Conservation (phyloP, 2,888 invertebrate species). For the Clistopyga incitator region DNA sequence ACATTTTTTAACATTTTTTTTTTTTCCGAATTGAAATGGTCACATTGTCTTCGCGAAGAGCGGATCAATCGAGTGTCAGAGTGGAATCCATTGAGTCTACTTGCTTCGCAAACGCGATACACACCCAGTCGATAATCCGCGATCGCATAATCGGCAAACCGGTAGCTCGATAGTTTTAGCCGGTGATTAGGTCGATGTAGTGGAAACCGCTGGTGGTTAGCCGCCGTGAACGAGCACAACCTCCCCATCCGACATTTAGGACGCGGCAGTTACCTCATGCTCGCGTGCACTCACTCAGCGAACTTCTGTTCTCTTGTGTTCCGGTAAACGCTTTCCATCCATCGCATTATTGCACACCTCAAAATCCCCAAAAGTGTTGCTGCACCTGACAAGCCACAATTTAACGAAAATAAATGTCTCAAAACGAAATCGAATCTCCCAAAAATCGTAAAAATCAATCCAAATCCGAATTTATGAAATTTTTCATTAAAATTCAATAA, state of each 20-base stretch:
- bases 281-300: constrained; percentile 31
- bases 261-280: constrained; percentile 11
- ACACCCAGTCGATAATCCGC: constrained; percentile 28
- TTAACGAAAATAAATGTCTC: too few relatives aligned
- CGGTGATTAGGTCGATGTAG: constrained; percentile 58
- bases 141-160: constrained; percentile 52
- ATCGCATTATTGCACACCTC: constrained; percentile 10
- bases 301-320: constrained; percentile 60
- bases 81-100: neutral
- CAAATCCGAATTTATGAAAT: too few relatives aligned
- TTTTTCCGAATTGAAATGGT: neutral
- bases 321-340: constrained; percentile 26
- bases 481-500: too few relatives aligned
- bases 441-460: too few relatives aligned
- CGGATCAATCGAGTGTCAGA: neutral
- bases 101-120: neutral
- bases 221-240: constrained; percentile 7
- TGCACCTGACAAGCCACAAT: neutral
- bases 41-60: neutral
- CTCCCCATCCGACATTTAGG: constrained; percentile 25
- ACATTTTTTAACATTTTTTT: too few relatives aligned
- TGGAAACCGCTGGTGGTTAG: constrained; percentile 59
- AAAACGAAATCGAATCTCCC: too few relatives aligned
- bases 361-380: neutral
- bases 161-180: constrained; percentile 51